Evolutionary conservation across 2,113 vertebrate species (phyloP), one percentile per base, ranked within the genome.

Genomic region (Corvus cornix): DNA sequence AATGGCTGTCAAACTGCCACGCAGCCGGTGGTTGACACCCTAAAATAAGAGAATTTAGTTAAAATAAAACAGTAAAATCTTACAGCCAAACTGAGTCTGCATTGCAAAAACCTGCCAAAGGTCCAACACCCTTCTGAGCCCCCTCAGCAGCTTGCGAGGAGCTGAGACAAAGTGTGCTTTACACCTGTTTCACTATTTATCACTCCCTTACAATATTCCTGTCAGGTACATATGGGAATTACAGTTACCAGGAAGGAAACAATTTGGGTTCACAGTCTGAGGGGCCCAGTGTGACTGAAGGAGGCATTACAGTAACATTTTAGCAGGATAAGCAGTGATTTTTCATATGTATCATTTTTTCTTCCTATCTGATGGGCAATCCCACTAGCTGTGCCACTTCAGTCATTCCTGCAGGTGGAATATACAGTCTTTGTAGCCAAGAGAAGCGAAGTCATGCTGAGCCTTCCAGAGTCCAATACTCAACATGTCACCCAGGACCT

Each of bases 1-100:
- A 91, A 99, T 97, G 39, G 99, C 99, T 7, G 99, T 99, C 97
- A 99, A 75, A 77, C 99, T 99, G 8, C 99, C 99, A 72, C 96
- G 97, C 87, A 99, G 97, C 75, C 99, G 98, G 96, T 99, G 99
- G 96, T 96, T 99, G 77, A 99, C 98, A 23, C 99, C 99, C 99
- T 99, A 49, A 14, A 84, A 64, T 70, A 53, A 44, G n/a, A 95
- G 64, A 75, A 31, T 22, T 11, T 9, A 68, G 39, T 48, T 68
- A 76, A n/a, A 77, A 56, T 13, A 60, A 31, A 27, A 46, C 41
- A 37, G 19, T 6, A 17, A 56, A 74, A 30, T 31, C 52, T 41
- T 30, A 23, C 39, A 63, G 63, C 31, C 18, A 39, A 62, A 23
- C 30, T 11, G 31, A 24, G 27, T 15, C 35, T 4, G 22, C 3